phyloP scores from a whole-genome alignment of 2,888 invertebrate species.

The Colostygia pectinataria region DNA sequence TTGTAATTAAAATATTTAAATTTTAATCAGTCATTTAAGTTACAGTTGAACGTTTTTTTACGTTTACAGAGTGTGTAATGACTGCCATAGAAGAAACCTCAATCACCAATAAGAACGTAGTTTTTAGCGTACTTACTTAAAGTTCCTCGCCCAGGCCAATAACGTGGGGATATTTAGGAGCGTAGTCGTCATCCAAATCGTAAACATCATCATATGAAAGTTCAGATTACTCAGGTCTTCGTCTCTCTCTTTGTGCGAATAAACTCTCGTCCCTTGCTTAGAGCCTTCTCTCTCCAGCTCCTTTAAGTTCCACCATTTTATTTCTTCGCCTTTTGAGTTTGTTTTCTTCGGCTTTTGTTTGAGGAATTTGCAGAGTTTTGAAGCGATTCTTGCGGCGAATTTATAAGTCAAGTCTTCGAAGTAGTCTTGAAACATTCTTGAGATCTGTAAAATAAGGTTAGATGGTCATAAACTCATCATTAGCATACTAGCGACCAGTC shows the following conservation, averaged over 20 bases:
- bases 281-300: conserved; percentile 31
- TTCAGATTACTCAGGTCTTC: conserved; percentile 81
- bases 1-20: too few relatives aligned
- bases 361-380: conserved; percentile 55
- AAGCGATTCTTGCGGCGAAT: conserved; percentile 67
- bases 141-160: conserved; percentile 91
- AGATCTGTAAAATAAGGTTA: conserved; percentile 84
- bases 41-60: too few relatives aligned
- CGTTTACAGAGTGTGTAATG: too few relatives aligned
- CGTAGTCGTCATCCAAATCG: conserved; percentile 86
- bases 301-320: conserved; percentile 29
- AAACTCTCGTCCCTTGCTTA: conserved; percentile 23
- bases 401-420: conserved; percentile 85
- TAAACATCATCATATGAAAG: conserved; percentile 88
- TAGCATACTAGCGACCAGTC: too few relatives aligned
- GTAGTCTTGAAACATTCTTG: conserved; percentile 89
- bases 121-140: conserved; percentile 87
- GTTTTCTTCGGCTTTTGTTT: conserved; percentile 22
- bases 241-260: conserved; percentile 38
- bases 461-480: too few relatives aligned
- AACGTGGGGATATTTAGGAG: conserved; percentile 88
- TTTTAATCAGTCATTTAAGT: too few relatives aligned
- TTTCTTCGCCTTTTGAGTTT: conserved; percentile 27
- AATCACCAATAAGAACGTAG: too few relatives aligned
- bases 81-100: too few relatives aligned